Conservation (phyloP, 2,797 vertebrate species). For the Melanotaenia pygmaea region DNA sequence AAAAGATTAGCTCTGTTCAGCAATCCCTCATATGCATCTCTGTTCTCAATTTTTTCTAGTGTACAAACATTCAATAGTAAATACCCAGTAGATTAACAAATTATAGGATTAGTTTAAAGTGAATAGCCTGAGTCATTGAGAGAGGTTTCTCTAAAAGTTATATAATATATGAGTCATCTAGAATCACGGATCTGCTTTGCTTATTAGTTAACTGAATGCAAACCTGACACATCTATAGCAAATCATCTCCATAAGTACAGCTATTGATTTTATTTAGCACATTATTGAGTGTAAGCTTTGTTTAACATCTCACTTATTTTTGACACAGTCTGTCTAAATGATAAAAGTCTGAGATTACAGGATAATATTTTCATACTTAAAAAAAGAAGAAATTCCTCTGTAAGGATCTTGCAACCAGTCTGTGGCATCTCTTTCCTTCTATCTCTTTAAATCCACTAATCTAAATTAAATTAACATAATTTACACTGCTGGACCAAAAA, state of each 20-base stretch:
- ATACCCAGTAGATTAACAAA: slow-evolving; percentile 31
- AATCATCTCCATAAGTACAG: too few relatives aligned
- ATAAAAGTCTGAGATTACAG: neutral
- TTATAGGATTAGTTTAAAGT: slow-evolving; percentile 27
- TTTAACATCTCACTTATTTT: slow-evolving; percentile 1
- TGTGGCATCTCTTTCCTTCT: neutral
- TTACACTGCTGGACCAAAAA: slow-evolving; percentile 12
- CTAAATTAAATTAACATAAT: neutral
- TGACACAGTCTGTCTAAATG: neutral
- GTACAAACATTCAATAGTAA: slow-evolving; percentile 23
- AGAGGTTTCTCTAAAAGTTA: slow-evolving; percentile 17
- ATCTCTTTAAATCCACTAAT: neutral
- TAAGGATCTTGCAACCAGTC: neutral
- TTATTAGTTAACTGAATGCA: slow-evolving; percentile 11
- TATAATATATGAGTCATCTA: slow-evolving; percentile 30
- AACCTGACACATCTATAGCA: neutral
- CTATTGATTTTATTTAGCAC: too few relatives aligned
- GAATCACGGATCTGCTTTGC: slow-evolving; percentile 7
- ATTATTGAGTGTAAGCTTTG: slow-evolving; percentile 1
- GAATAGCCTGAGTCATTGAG: slow-evolving; percentile 6
- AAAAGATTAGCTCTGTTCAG: slow-evolving; percentile 9
- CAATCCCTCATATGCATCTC: neutral
- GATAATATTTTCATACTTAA: neutral
- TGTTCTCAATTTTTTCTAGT: slow-evolving; percentile 10
- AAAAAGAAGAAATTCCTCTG: too few relatives aligned